Evolutionary conservation across 2,113 vertebrate species (phyloP).

Genomic region (Beaufortia kweichowensis): DNA sequence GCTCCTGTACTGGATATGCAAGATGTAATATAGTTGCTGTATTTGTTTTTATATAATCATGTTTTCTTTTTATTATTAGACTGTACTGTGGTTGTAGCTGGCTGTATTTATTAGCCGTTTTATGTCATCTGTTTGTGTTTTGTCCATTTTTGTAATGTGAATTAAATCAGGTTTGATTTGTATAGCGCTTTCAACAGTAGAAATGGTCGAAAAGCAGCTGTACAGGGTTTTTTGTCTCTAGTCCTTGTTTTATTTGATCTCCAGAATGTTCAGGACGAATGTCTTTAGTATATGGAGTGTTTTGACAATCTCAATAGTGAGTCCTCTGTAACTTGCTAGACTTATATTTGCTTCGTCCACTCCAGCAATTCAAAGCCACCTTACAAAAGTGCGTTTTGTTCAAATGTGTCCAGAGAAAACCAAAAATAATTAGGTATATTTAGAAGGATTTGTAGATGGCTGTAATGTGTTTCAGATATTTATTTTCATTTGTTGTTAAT

Average conservation of each 20-base stretch:
- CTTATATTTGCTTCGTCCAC: not conserved
- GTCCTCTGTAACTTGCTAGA: slow-evolving; percentile 26
- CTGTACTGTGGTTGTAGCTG: slow-evolving; percentile 39
- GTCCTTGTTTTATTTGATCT: slow-evolving; percentile 1
- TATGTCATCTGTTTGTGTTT: slow-evolving; percentile 44
- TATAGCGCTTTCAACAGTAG: slow-evolving; percentile 25
- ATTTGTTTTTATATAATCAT: slow-evolving; percentile 36
- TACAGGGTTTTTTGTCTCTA: slow-evolving; percentile 19
- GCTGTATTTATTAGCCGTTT: slow-evolving; percentile 22
- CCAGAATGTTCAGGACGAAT: not conserved
- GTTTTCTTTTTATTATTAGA: slow-evolving; percentile 31
- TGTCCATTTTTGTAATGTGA: slow-evolving; percentile 11
- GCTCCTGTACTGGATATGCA: slow-evolving; percentile 61
- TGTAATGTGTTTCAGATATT: slow-evolving; percentile 10
- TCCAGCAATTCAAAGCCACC: slow-evolving; percentile 11
- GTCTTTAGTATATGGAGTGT: slow-evolving; percentile 6
- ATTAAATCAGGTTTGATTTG: slow-evolving; percentile 25
- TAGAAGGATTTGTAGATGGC: slow-evolving; percentile 11
- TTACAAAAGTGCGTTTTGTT: not conserved
- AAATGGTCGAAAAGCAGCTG: not conserved
- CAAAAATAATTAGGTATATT: slow-evolving; percentile 35
- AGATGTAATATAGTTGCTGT: slow-evolving; percentile 58
- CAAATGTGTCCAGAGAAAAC: slow-evolving; percentile 26
- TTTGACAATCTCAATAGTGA: slow-evolving; percentile 30
- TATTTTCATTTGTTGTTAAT: slow-evolving; percentile 16